Base-by-base conservation (phyloP, 2,113 vertebrate genomes). In the Oreochromis spilurus region DNA sequence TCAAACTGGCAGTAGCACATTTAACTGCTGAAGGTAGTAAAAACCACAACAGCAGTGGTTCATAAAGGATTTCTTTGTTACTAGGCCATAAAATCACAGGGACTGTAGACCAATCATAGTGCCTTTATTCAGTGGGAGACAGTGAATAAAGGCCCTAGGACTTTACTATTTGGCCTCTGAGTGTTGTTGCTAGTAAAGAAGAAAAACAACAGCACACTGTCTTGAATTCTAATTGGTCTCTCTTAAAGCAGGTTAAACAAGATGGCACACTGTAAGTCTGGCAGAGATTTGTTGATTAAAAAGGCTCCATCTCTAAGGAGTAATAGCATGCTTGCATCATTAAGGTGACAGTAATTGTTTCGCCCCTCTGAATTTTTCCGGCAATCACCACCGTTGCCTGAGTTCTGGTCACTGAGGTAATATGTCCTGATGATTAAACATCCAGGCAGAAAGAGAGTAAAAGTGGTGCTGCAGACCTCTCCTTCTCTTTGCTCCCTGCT, bases 401-500 rank as follows among this genome's bases (percentile, higher is more conserved):
- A 97, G 96, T 93, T 89, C 50, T 95, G 87, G 96, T 97, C 94
- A 92, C 96, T 96, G 93, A 81, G 96, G 95, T 83, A 93, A 94
- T 95, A 87, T 80, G 88, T 84, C 87, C 84, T 54, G 17, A 89
- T 93, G 84, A 91, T 91, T 77, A 96, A 96, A 91, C 92, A 96
- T 96, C 54, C 88, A 81, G 67, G 72, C 16, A 75, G n/a, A 83
- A 82, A 48, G 80, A 78, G 50, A 9, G 40, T 62, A 54, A 86
- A 79, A 78, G 36, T 8, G 38, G 40, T 6, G 50, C 19, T 14
- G 81, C 52, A 24, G 75, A 36, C 60, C 60, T 45, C 55, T 78
- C 17, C n/a, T 11, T 54, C 83, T 53, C 13, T 80, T 55, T 83
- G 19, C 40, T 58, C 84, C 38, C 34, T 54, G 58, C 67, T 14